Evolutionary conservation across 2,888 invertebrate genomes (phyloP).

Genomic region (Plagiodera versicolora): DNA sequence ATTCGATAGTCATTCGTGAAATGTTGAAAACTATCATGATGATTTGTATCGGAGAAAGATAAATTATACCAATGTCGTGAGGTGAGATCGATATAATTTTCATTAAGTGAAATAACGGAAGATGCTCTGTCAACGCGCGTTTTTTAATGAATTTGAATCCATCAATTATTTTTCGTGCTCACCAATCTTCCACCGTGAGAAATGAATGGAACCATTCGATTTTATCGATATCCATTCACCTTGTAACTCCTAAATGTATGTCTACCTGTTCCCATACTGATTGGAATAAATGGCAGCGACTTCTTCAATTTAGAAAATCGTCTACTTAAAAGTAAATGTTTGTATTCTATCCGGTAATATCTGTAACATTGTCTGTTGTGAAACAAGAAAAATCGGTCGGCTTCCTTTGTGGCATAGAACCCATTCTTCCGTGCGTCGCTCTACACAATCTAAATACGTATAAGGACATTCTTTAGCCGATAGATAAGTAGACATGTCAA

Average conservation of each 20-base stretch:
- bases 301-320: constrained; percentile 38
- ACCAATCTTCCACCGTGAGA: not conserved
- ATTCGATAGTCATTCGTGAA: no score
- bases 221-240: constrained; percentile 30
- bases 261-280: constrained; percentile 27
- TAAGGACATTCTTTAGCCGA: constrained; percentile 54
- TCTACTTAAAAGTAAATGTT: constrained; percentile 44
- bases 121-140: no score
- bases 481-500: constrained; percentile 55
- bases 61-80: no score
- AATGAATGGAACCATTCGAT: constrained; percentile 23
- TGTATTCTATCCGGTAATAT: constrained; percentile 49
- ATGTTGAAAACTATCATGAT: no score
- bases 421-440: constrained; percentile 52
- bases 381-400: constrained; percentile 53
- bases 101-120: no score
- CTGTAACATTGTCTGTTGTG: constrained; percentile 53
- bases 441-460: constrained; percentile 53
- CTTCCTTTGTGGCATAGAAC: constrained; percentile 52
- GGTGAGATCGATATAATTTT: no score
- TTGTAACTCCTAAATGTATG: constrained; percentile 24
- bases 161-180: not conserved
- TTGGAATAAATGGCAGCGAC: constrained; percentile 37
- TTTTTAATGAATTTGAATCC: no score
- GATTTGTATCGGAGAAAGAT: no score